Evolutionary conservation across 2,113 vertebrate genomes (phyloP).

Genomic region (Panthera leo): DNA sequence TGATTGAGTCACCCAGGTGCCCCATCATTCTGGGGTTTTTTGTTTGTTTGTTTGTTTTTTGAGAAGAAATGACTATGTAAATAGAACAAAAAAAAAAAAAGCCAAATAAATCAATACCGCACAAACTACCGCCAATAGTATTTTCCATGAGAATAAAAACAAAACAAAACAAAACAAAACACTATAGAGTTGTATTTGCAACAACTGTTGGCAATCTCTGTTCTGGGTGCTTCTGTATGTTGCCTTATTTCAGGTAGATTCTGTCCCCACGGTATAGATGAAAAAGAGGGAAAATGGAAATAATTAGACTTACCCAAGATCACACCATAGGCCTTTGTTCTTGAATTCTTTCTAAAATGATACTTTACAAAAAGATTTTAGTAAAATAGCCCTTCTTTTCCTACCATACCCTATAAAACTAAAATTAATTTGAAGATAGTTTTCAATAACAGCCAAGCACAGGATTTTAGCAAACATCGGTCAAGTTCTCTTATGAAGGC

Average conservation of each 20-base stretch:
- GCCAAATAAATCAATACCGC: slow-evolving; percentile 1
- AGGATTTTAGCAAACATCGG: background rate
- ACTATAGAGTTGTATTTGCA: no score
- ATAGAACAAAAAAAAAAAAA: slow-evolving; percentile 49
- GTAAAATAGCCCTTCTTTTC: slow-evolving; percentile 58
- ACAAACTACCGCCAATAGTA: no score
- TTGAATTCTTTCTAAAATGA: background rate
- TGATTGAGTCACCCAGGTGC: no score
- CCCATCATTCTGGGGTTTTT: no score
- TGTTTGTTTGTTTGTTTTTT: background rate
- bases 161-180: background rate
- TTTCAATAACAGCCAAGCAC: background rate
- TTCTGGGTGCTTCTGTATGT: background rate
- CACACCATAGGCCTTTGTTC: background rate
- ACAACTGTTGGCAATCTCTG: no score
- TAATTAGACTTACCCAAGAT: background rate
- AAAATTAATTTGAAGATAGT: slow-evolving; percentile 57
- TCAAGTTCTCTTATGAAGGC: background rate
- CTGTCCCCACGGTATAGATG: background rate
- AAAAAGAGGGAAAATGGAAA: background rate
- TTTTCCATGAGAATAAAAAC: background rate
- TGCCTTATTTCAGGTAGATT: background rate
- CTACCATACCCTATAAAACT: slow-evolving; percentile 53
- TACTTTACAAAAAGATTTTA: slow-evolving; percentile 68
- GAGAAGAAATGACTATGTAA: slow-evolving; percentile 71